phyloP scores from a whole-genome alignment of 2,888 invertebrate species.

The Aricia artaxerxes region DNA sequence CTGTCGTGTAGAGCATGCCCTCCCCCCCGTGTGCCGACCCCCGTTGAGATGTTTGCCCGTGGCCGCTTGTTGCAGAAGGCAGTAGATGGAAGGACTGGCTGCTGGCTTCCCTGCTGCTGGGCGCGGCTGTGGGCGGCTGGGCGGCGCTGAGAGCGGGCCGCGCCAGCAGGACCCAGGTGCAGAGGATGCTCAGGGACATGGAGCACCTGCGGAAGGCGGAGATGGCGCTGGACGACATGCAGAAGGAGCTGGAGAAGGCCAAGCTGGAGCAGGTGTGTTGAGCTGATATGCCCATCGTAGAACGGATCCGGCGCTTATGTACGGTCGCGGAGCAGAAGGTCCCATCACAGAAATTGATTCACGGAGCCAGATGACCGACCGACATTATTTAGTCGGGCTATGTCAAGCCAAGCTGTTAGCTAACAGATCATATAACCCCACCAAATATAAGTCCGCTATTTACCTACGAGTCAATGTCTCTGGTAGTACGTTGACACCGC shows the following conservation, averaged over 20 bases:
- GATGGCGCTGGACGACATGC: constrained; percentile 91
- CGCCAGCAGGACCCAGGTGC: constrained; percentile 90
- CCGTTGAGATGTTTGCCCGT: constrained; percentile 23
- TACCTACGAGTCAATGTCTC: too few species aligned
- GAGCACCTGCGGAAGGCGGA: constrained; percentile 95
- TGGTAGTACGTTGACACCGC: too few species aligned
- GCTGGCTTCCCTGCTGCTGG: constrained; percentile 89
- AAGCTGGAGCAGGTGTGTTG: constrained; percentile 84
- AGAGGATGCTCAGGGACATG: constrained; percentile 96
- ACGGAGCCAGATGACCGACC: too few species aligned
- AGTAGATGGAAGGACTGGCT: constrained; percentile 94
- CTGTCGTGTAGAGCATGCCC: not conserved
- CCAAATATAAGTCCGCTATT: too few species aligned
- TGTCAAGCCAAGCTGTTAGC: too few species aligned
- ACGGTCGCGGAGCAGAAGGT: too few species aligned
- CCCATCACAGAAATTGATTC: too few species aligned
- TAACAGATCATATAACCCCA: too few species aligned
- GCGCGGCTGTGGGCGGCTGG: constrained; percentile 94
- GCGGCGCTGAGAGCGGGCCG: constrained; percentile 95
- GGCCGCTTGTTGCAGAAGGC: constrained; percentile 75
- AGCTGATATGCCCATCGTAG: not conserved
- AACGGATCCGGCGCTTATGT: too few species aligned
- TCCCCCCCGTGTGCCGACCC: not conserved
- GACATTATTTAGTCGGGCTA: too few species aligned
- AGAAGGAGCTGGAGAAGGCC: constrained; percentile 91